These are phyloP conservation scores for Xylocopa sonorina DNA, from an alignment of 1,140 invertebrate species.

Conservation along the genomic window DNA sequence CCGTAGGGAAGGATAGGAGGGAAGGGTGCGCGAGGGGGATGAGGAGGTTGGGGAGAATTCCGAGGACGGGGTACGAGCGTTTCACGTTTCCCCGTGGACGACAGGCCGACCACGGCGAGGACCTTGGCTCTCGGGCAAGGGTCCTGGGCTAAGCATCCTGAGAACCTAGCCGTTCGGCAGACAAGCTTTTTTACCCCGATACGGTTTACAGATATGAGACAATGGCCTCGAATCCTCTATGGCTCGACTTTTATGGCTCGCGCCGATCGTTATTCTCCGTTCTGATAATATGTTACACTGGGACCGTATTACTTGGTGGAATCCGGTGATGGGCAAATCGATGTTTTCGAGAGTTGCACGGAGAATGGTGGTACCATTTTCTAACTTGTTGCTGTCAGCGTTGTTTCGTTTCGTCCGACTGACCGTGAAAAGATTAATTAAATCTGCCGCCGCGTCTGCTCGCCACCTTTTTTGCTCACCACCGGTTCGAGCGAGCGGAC, in stretches of 20 bases:
- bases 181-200: conserved; percentile 43
- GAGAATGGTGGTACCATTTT: too few species aligned
- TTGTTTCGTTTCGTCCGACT: too few species aligned
- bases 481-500: too few species aligned
- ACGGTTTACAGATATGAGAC: conserved; percentile 47
- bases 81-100: conserved; percentile 57
- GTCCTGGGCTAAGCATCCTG: conserved; percentile 51
- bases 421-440: too few species aligned
- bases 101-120: conserved; percentile 34
- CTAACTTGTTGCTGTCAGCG: too few species aligned
- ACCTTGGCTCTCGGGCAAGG: conserved; percentile 29
- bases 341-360: too few species aligned
- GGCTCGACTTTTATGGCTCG: conserved; percentile 34
- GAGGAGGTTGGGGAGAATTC: conserved; percentile 34
- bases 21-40: not conserved
- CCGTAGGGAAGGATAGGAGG: conserved; percentile 48
- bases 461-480: too few species aligned
- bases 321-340: too few species aligned
- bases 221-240: conserved; percentile 26
- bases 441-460: too few species aligned
- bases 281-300: conserved; percentile 3
- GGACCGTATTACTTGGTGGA: not conserved
- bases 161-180: conserved; percentile 47
- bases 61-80: conserved; percentile 39
- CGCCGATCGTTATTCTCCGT: conserved; percentile 7